Evolutionary conservation across 2,888 invertebrate genomes (phyloP).

Genomic region (Beris morrisii): DNA sequence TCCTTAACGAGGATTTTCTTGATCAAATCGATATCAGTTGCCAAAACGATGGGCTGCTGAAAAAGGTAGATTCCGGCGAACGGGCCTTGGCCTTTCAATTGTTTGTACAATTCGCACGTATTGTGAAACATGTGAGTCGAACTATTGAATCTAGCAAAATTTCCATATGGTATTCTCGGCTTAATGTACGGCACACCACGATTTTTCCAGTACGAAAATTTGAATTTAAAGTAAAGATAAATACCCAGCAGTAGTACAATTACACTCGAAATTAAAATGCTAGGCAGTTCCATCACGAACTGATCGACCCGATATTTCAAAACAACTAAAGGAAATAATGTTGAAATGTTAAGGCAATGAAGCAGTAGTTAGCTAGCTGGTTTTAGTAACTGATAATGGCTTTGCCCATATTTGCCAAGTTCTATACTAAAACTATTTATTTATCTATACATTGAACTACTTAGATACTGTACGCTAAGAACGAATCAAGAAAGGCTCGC

Average conservation of each 20-base stretch:
- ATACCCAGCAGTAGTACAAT: neutral
- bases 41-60: slow-evolving; percentile 16
- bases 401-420: too few relatives aligned
- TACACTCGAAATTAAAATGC: too few relatives aligned
- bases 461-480: too few relatives aligned
- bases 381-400: too few relatives aligned
- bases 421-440: too few relatives aligned
- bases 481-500: too few relatives aligned
- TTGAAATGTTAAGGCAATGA: too few relatives aligned
- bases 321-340: too few relatives aligned
- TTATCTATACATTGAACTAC: too few relatives aligned
- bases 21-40: slow-evolving; percentile 44
- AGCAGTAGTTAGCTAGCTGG: too few relatives aligned
- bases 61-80: slow-evolving; percentile 25
- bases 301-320: too few relatives aligned
- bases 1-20: slow-evolving; percentile 52
- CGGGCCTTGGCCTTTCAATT: slow-evolving; percentile 42
- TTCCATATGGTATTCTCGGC: slow-evolving; percentile 46
- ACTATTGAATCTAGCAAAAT: slow-evolving; percentile 31
- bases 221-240: slow-evolving; percentile 28
- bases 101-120: slow-evolving; percentile 39
- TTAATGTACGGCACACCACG: slow-evolving; percentile 46
- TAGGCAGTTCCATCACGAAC: too few relatives aligned
- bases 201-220: slow-evolving; percentile 43
- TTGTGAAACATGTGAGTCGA: slow-evolving; percentile 15